Base-by-base conservation (phyloP, 2,113 vertebrate genomes). In the Carassius gibelio region DNA sequence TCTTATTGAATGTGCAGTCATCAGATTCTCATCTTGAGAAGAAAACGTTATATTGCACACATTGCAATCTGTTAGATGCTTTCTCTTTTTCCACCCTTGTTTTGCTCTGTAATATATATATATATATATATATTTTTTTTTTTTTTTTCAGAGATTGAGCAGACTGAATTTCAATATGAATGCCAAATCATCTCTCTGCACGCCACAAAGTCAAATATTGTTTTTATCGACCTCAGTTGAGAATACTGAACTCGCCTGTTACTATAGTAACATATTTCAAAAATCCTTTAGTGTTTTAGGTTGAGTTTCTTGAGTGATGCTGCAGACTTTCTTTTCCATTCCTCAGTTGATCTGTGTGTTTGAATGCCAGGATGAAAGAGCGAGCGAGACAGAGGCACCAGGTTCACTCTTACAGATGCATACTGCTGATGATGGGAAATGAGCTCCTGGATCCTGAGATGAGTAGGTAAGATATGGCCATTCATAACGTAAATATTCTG, bases 191-290 rank as follows among this genome's bases (percentile, higher is more conserved):
- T 74, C 30, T 74, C 30, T 26, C 61, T 26, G 45, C 57, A 19
- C 30, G 80, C 82, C 23, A 74, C 34, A 48, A 23, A 38, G 30
- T 7, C 52, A 74, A 57, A 42, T n/a, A 34, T 77, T 77, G 23
- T 62, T 84, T 62, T 50, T 50, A 34, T 77, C 50, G 75, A 11
- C 75, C 50, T 34, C 26, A 34, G 50, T 21, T 57, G 75, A 52
- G 74, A 76, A 57, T 21, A 34, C 75, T 76, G 8, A 76, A 57
- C 69, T 72, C 1, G 36, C 19, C 75, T 19, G 75, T 57, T 76
- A 62, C 36, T 15, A 75, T 50, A 75, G 38, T 38, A 26, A 75
- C 34, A 75, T 52, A 30, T 75, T 83, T 11, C 15, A 30, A 8
- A 23, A 38, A 52, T 55, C 14, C 15, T 23, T 64, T n/a, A 4